A percentile compares a stretch with the other conserved stretches of the same genome.
phyloP scores from a whole-genome alignment of 2,797 vertebrate genomes.

The Hypotaenidia philippensis region DNA sequence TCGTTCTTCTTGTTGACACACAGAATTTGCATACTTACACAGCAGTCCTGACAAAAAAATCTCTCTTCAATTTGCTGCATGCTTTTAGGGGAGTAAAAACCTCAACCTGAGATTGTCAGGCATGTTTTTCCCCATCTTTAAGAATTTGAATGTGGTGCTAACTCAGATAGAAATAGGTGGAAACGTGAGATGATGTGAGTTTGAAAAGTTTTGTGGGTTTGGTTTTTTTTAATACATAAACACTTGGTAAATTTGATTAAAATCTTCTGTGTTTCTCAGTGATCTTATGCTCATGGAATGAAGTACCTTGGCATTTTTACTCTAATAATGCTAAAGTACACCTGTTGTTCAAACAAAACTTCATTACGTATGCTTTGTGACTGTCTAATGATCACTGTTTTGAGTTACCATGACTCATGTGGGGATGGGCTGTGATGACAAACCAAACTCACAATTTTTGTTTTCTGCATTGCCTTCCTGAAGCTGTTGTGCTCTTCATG shows the following conservation, averaged over 20 bases:
- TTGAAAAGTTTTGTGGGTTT: not conserved
- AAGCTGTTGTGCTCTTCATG: not conserved
- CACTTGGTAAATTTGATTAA: not conserved
- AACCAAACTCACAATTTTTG: not conserved
- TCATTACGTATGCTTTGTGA: not conserved
- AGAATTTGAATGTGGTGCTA: not conserved
- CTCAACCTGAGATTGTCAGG: not conserved
- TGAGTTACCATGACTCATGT: conserved; percentile 32
- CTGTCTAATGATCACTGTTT: conserved; percentile 8
- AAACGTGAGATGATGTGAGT: not conserved
- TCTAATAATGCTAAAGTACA: not conserved
- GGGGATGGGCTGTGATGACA: conserved; percentile 12
- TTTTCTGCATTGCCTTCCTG: not conserved
- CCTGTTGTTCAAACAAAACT: not conserved
- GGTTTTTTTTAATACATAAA: not conserved
- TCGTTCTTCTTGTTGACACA: not conserved
- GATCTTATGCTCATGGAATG: not conserved
- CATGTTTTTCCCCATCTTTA: not conserved
- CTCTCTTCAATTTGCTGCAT: not conserved
- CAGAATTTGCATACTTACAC: not conserved
- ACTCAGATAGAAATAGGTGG: not conserved
- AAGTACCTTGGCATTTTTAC: not conserved
- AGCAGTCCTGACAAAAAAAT: not conserved
- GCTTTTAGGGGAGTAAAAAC: not conserved
- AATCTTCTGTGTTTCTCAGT: not conserved